phyloP scores from a whole-genome alignment of 1,140 invertebrate genomes.

The Hyphantria cunea region DNA sequence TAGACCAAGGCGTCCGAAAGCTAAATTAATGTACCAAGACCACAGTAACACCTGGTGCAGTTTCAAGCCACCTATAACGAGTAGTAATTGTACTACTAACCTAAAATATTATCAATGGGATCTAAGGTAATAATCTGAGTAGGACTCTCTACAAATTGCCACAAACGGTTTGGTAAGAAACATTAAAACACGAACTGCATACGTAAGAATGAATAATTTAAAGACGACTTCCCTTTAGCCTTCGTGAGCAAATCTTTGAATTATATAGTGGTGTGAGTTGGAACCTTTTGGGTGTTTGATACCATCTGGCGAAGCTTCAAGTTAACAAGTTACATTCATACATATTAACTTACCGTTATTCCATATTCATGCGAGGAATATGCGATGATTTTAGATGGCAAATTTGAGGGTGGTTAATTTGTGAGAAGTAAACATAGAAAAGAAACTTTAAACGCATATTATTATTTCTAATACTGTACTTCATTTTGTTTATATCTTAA shows the following conservation, averaged over 20 bases:
- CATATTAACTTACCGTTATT: conserved; percentile 58
- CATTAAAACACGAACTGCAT: conserved; percentile 34
- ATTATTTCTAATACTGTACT: no score
- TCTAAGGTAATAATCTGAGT: neutral
- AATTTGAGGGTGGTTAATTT: conserved; percentile 21
- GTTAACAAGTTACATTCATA: conserved; percentile 62
- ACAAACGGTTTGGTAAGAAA: conserved; percentile 32
- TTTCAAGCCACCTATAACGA: no score
- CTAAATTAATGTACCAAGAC: no score
- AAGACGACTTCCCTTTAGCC: conserved; percentile 57
- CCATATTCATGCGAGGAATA: conserved; percentile 45
- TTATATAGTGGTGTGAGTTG: conserved; percentile 60
- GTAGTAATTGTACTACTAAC: no score
- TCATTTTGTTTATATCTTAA: no score
- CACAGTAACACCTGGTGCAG: neutral
- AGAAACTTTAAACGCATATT: no score
- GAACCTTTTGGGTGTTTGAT: conserved; percentile 47
- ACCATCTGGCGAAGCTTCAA: conserved; percentile 47
- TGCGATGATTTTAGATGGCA: conserved; percentile 27
- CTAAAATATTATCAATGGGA: no score
- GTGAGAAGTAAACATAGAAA: neutral
- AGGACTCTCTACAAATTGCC: neutral
- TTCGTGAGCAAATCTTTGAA: conserved; percentile 67
- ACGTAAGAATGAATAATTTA: conserved; percentile 64
- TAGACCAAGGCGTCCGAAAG: no score